Evolutionary conservation across 1,140 invertebrate genomes (phyloP), one percentile per base, ranked within the genome.

Genomic region (Drosophila hydei): DNA sequence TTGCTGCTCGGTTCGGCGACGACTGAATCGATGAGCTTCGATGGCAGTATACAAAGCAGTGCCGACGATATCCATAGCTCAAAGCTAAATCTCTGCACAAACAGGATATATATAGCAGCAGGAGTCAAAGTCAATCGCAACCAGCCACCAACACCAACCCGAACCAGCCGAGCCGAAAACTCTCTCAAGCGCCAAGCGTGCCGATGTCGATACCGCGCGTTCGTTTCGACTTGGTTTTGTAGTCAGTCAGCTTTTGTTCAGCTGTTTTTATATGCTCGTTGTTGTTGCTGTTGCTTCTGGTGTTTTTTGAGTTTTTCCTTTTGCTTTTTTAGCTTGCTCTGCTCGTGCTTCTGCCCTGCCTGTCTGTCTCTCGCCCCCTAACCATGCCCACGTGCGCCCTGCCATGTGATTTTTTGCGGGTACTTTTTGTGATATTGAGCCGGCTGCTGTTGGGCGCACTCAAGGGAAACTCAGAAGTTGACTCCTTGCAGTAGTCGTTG

Each of bases 81-180:
- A 85, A 85, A 85, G 81, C 81, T 72, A 85, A 85, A 85, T 85
- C 81, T 85, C 81, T 77, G 81, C 81, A 85, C 81, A 80, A 87
- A 87, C 81, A 87, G 81, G 77, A 87, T 85, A 87, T 77, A 76
- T 74, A 59, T 43, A 69, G 12, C n/a, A 14, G 68, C 72, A 60
- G 58, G 58, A 76, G 76, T 79, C 76, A 85, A 85, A 87, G 81
- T 85, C 81, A 84, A 79, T 83, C 70, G 75, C 63, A 72, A 45
- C 54, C 47, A 42, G 9, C 7, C 7, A 7, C 40, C 43, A 11
- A 33, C 21, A 5, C 52, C 62, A 16, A n/a, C 16, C 21, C 50
- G 33, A 48, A n/a, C 51, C 51, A 47, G 2, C n/a, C 40, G 18
- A 52, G 60, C 63, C 30, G n/a, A n/a, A 19, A 59, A 47, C 62